Conservation (phyloP, 1,140 invertebrate species). For the Ceratoteleas bidentatus region DNA sequence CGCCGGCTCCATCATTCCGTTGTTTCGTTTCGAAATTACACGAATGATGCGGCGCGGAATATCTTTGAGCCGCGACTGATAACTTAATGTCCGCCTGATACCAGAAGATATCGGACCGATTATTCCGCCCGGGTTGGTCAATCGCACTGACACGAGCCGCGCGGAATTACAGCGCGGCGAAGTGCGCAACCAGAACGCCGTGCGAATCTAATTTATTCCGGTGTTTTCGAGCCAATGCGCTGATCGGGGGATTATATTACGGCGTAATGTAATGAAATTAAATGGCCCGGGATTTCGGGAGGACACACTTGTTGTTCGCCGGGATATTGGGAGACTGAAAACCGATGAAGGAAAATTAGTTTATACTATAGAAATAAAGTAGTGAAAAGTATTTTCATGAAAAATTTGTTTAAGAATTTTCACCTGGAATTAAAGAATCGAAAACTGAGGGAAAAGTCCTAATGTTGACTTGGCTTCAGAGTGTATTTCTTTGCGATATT, state of each 20-base stretch:
- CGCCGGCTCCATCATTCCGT: constrained; percentile 40
- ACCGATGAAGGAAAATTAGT: too few relatives aligned
- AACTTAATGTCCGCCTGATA: constrained; percentile 40
- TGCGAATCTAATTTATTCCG: constrained; percentile 35
- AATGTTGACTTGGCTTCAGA: too few relatives aligned
- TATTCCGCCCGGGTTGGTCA: constrained; percentile 17
- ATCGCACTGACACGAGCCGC: constrained; percentile 11
- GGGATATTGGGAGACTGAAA: too few relatives aligned
- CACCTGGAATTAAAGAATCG: too few relatives aligned
- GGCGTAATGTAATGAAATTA: constrained; percentile 24
- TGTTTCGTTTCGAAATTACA: constrained; percentile 53
- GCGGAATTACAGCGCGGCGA: constrained; percentile 15
- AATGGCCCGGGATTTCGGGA: constrained; percentile 3
- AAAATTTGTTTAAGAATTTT: too few relatives aligned
- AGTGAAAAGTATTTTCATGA: too few relatives aligned
- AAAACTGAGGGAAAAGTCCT: too few relatives aligned
- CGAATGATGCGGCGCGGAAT: constrained; percentile 20
- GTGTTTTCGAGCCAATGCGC: constrained; percentile 26
- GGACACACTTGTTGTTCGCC: background rate
- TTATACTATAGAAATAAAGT: too few relatives aligned
- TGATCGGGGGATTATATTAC: constrained; percentile 27
- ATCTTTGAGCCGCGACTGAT: constrained; percentile 39
- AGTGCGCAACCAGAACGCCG: constrained; percentile 19
- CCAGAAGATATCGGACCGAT: constrained; percentile 38
- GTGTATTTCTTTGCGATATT: too few relatives aligned